Evolutionary conservation across 2,113 vertebrate genomes (phyloP).

Genomic region (Mugil cephalus): DNA sequence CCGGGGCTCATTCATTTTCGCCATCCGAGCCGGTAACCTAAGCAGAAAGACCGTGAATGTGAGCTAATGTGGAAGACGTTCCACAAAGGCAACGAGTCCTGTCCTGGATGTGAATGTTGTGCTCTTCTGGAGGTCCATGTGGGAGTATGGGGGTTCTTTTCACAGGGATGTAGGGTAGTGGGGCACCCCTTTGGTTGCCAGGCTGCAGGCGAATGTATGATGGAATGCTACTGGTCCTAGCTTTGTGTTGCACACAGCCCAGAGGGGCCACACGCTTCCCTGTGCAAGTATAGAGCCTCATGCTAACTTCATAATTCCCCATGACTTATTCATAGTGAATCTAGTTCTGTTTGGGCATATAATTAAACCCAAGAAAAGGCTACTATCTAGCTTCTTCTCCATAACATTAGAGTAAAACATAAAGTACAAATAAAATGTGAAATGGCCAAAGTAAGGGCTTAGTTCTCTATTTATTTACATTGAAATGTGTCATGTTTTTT

Average conservation of each 20-base stretch:
- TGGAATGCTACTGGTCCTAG: conserved; percentile 75
- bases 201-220: conserved; percentile 60
- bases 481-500: background rate
- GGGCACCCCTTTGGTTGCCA: conserved; percentile 81
- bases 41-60: conserved; percentile 23
- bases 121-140: conserved; percentile 30
- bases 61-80: conserved; percentile 33
- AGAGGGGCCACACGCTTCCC: conserved; percentile 12
- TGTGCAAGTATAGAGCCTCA: background rate
- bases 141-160: conserved; percentile 47
- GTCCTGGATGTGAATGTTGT: conserved; percentile 50
- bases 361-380: background rate
- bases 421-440: background rate
- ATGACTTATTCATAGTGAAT: conserved; percentile 37
- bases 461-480: background rate
- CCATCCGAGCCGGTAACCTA: conserved; percentile 22
- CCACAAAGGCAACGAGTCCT: conserved; percentile 23
- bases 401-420: no score
- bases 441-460: background rate
- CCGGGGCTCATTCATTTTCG: conserved; percentile 22
- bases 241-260: conserved; percentile 6
- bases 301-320: conserved; percentile 22
- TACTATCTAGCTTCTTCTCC: background rate
- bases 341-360: background rate
- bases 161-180: conserved; percentile 76